These are phyloP conservation scores for Dryocosmus kuriphilus DNA, from an alignment of 2,888 invertebrate species.

Conservation along the genomic window DNA sequence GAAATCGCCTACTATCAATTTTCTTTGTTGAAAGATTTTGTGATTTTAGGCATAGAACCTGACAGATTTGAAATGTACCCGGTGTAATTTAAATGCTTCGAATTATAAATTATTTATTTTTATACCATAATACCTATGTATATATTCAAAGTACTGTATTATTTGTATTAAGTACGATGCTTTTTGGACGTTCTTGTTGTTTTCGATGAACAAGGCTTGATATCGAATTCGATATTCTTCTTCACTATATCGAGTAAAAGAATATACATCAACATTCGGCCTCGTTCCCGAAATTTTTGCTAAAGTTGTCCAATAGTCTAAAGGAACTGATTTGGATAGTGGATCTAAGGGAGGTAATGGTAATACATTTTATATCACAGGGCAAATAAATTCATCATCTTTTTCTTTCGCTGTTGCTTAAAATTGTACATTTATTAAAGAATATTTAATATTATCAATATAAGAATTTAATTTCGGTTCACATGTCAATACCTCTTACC, in stretches of 20 bases:
- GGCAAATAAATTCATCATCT: background rate
- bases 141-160: too few relatives aligned
- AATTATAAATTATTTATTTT: too few relatives aligned
- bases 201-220: background rate
- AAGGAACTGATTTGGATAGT: slow-evolving; percentile 44
- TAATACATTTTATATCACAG: background rate
- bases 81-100: too few relatives aligned
- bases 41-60: too few relatives aligned
- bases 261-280: slow-evolving; percentile 86
- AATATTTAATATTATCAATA: background rate
- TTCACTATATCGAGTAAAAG: slow-evolving; percentile 84
- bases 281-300: slow-evolving; percentile 85
- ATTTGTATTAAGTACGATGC: background rate
- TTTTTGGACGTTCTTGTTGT: background rate
- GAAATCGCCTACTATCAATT: too few relatives aligned
- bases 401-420: background rate
- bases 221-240: background rate
- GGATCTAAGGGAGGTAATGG: slow-evolving; percentile 6
- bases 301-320: slow-evolving; percentile 83
- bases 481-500: background rate
- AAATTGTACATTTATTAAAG: background rate
- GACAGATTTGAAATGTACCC: too few relatives aligned
- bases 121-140: too few relatives aligned
- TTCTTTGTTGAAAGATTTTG: slow-evolving; percentile 65
- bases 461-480: background rate